These are phyloP conservation scores for Pterostichus madidus DNA, from an alignment of 2,888 invertebrate genomes.

Conservation along the genomic window DNA sequence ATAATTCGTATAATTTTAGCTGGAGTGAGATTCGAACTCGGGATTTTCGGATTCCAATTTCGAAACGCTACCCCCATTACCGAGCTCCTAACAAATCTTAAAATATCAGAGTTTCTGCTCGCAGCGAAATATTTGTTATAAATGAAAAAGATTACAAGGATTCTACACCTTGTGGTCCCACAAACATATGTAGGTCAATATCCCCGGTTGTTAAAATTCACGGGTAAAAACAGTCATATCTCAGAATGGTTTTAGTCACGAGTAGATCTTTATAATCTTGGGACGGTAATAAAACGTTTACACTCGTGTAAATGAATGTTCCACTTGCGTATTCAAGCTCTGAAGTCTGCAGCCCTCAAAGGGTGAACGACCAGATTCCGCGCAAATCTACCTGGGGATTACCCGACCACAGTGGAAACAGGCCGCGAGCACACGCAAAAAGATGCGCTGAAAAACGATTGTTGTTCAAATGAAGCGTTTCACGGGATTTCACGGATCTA, in stretches of 20 bases:
- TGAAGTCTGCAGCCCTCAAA: not conserved
- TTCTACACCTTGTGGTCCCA: not conserved
- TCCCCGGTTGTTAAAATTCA: not conserved
- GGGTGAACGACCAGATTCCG: constrained; percentile 23
- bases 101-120: too few species aligned
- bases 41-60: too few species aligned
- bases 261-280: constrained; percentile 11
- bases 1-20: too few species aligned
- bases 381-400: constrained; percentile 44
- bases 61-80: too few species aligned
- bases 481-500: constrained; percentile 29
- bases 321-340: constrained; percentile 15
- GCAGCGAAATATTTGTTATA: not conserved
- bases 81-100: too few species aligned
- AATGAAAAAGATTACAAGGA: not conserved
- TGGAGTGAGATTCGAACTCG: too few species aligned
- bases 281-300: constrained; percentile 44
- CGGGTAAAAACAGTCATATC: constrained; percentile 30
- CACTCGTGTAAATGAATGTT: constrained; percentile 29
- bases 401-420: not conserved
- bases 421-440: not conserved
- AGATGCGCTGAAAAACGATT: constrained; percentile 42
- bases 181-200: constrained; percentile 29
- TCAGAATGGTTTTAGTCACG: not conserved
- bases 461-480: constrained; percentile 46